Percentiles rank a stretch among this genome's conserved stretches.
Conservation (phyloP, 2,797 vertebrate genomes). For the Centroberyx gerrardi region DNA sequence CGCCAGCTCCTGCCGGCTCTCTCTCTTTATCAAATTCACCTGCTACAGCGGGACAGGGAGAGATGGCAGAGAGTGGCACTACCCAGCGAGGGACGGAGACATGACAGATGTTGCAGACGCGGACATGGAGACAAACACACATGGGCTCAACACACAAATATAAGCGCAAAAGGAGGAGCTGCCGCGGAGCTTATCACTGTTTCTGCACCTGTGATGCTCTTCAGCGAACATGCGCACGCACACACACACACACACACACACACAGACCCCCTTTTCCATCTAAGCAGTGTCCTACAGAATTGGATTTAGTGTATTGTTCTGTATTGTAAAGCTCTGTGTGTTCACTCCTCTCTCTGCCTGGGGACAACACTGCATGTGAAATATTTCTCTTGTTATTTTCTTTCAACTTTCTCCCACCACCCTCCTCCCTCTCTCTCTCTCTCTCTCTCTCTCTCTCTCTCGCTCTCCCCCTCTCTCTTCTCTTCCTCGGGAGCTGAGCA, state of each 20-base stretch:
- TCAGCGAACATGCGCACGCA: constrained; percentile 9
- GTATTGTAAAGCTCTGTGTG: constrained; percentile 20
- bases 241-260: constrained; percentile 16
- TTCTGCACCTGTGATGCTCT: constrained; percentile 54
- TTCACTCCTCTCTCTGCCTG: constrained; percentile 8
- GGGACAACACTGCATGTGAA: constrained; percentile 43
- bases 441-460: constrained; percentile 34
- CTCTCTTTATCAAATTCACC: constrained; percentile 55
- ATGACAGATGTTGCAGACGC: constrained; percentile 42
- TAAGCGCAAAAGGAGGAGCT: constrained; percentile 34
- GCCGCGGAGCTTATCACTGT: constrained; percentile 35
- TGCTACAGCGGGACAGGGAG: constrained; percentile 30
- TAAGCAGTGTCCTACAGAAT: no score
- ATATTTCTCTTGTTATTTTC: constrained; percentile 54
- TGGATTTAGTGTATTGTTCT: constrained; percentile 50
- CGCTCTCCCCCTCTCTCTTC: constrained; percentile 23
- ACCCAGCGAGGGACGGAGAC: constrained; percentile 8
- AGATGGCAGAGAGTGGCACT: constrained; percentile 18
- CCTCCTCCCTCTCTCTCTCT: constrained; percentile 21
- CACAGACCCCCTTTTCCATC: no score
- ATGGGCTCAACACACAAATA: background rate
- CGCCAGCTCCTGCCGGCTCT: constrained; percentile 20
- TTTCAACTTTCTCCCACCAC: constrained; percentile 42
- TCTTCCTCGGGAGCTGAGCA: constrained; percentile 55
- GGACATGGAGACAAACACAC: constrained; percentile 21